Conservation (phyloP, 1,140 invertebrate species). For the Bombus cullumanus region DNA sequence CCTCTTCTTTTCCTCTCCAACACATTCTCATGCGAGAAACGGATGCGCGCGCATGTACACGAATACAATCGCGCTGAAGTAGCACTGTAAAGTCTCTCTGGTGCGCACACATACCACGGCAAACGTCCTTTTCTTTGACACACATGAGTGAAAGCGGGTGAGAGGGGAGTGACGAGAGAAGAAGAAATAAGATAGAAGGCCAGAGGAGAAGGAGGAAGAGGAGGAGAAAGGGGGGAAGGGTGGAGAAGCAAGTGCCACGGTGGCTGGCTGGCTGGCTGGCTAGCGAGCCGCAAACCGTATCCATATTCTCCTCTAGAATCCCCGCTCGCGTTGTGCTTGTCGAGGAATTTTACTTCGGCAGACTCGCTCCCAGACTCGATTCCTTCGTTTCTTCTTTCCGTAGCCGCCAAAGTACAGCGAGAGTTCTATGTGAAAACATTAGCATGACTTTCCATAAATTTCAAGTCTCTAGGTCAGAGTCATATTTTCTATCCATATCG, state of each 20-base stretch:
- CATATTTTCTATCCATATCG: conserved; percentile 37
- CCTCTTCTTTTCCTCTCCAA: conserved; percentile 23
- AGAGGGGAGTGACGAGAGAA: conserved; percentile 43
- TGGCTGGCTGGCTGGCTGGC: conserved; percentile 76
- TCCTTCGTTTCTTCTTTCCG: conserved; percentile 54
- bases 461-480: conserved; percentile 80
- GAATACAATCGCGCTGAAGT: background rate
- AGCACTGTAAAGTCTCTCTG: conserved; percentile 17
- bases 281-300: conserved; percentile 77
- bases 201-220: conserved; percentile 24
- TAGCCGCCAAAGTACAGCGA: conserved; percentile 34
- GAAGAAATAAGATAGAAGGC: conserved; percentile 52
- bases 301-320: conserved; percentile 62
- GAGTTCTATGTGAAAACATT: conserved; percentile 71
- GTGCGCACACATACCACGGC: conserved; percentile 4
- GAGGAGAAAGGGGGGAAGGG: background rate
- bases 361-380: conserved; percentile 76
- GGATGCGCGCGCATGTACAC: conserved; percentile 6
- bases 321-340: conserved; percentile 58
- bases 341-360: conserved; percentile 81
- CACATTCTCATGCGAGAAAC: conserved; percentile 19
- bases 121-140: conserved; percentile 67
- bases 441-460: conserved; percentile 74
- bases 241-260: conserved; percentile 75
- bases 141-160: conserved; percentile 58